Base-by-base conservation (phyloP, 2,797 vertebrate species). In the Amazona ochrocephala region DNA sequence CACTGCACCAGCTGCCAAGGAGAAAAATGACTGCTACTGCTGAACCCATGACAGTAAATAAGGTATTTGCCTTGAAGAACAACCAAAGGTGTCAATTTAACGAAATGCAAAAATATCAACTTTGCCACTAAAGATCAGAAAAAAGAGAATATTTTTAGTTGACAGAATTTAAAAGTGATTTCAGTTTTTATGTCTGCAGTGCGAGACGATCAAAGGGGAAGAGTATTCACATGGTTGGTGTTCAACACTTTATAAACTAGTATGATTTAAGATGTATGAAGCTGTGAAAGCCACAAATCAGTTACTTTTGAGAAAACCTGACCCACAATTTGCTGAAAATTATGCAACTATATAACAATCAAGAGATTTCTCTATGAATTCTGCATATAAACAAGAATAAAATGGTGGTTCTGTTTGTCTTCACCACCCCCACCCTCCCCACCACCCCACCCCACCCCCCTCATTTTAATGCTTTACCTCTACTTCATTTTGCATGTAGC, bases 401-500 rank as follows among this genome's bases (percentile, higher is more conserved):
- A 73, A 17, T 2, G 6, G 45, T 19, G 7, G 5, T 30, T 72
- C 2, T 45, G 3, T 7, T 3, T 26, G 6, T 5, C 11, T 18
- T 9, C 11, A 5, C 11, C 32, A n/a, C 13, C 21, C 54, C 15
- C 50, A 10, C 11, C 21, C 45, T 22, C 45, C 21, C 21, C 45
- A 42, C 42, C 42, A 42, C 42, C 42, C 7, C 42, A 42, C 19
- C 53, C 13, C 26, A 16, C 11, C 23, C 48, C 21, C 48, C 24
- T 24, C 24, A 1, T 26, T 51, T 5, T 12, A 58, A 71, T 20
- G 5, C 9, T 73, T 78, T 90, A 90, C 23, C 5, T 84, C 16
- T 41, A 24, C 39, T 65, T 80, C 5, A 56, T 89, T 90, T 96
- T 22, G 1, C 37, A 93, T 94, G 84, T 44, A 89, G 45, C 16